A percentile compares a stretch with the other conserved stretches of the same genome.
Conservation (phyloP, 2,113 vertebrate species). For the Ptilorrhoa leucosticta region DNA sequence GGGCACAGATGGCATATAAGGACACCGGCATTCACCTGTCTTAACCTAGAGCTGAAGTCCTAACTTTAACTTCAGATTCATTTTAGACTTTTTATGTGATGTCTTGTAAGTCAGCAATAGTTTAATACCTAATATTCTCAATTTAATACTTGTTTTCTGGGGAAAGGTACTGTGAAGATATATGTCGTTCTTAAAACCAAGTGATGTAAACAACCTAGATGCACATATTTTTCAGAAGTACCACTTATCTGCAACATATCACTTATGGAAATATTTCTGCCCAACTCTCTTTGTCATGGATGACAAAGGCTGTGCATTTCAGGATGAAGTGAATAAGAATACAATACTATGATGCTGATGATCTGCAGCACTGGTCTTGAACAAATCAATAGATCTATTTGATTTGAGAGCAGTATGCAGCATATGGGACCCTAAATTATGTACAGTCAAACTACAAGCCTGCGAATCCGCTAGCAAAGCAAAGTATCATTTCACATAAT, state of each 20-base stretch:
- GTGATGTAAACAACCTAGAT: background rate
- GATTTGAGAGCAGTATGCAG: background rate
- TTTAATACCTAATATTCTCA: background rate
- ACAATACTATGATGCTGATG: background rate
- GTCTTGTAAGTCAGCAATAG: background rate
- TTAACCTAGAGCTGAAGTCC: background rate
- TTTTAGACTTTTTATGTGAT: background rate
- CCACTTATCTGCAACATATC: background rate
- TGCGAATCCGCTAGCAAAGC: background rate
- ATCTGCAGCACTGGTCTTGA: background rate
- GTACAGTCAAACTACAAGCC: background rate
- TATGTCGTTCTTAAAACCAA: background rate
- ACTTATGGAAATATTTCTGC: background rate
- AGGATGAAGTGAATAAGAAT: background rate
- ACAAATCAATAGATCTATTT: background rate
- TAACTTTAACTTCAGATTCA: background rate
- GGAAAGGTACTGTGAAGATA: background rate
- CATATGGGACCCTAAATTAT: background rate
- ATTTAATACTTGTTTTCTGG: background rate
- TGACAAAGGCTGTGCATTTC: background rate
- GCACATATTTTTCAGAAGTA: background rate
- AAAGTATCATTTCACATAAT: background rate
- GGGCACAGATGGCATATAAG: fast-evolving
- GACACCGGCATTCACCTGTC: background rate
- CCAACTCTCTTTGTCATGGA: background rate